Evolutionary conservation across 2,797 vertebrate genomes (phyloP), one percentile per base, ranked within the genome.

Genomic region (Acrossocheilus wenchowensis): DNA sequence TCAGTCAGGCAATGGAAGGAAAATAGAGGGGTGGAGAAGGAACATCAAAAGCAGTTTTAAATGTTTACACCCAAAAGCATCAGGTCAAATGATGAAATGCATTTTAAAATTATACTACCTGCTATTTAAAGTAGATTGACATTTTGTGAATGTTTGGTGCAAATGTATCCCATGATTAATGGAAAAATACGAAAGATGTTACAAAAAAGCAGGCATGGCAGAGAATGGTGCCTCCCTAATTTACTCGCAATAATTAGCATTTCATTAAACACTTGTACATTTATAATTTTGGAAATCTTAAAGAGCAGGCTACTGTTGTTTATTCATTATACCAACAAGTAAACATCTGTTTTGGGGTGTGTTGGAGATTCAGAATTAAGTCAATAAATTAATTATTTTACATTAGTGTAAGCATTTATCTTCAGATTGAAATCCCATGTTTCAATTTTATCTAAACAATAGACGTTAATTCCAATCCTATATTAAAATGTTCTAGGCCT

Each of bases 31-130:
- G 50, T 43, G 36, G 52, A 45, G 23, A 15, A 73, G n/a, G n/a
- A 15, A 73, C 69, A 73, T 45, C n/a, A 83, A 73, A 82, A 41
- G n/a, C 36, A 5, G n/a, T 50, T 71, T 71, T 52, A 54, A 68
- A 54, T 71, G 79, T 52, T 69, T 26, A 82, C 21, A 39, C 57
- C 15, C 39, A 45, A 80, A 80, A 9, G 41, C 43, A 79, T 79
- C 12, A 45, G 78, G 62, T 45, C 60, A 81, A 66, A 81, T 48
- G 14, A 30, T 81, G 15, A 66, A 81, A 81, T 43, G 41, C n/a
- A 30, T 66, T 45, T 21, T 45, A 30, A 48, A 45, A 39, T 69
- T 1, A 52, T 69, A 30, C 21, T 36, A 9, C 12, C 30, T n/a
- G 41, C 19, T 50, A 15, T 66, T 81, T 36, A 26, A 50, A 45